Base-by-base conservation (phyloP, 1,140 invertebrate species). In the Proctacanthus coquilletti region DNA sequence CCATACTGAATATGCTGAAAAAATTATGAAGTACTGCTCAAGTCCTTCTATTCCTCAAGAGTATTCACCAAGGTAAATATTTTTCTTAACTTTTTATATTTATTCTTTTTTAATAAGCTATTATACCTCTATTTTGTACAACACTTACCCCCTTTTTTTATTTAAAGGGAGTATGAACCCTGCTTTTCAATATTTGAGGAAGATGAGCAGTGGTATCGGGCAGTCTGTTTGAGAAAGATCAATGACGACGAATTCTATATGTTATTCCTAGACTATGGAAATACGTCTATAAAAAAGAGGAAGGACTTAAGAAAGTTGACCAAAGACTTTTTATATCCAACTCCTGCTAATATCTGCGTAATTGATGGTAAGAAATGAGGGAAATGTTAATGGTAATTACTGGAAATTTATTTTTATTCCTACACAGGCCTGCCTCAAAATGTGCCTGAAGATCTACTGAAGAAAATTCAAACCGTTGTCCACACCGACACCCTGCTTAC, bases 181-280 rank as follows among this genome's bases (percentile, higher is more conserved):
- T 42, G 40, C 23, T 27, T 42, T 17, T 29, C 35, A 2, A 20
- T 42, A n/a, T 42, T 38, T 20, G 35, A 21, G 10, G 40, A 32
- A 4, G 40, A 42, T 23, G 21, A 31, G 10, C 14, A 33, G 21
- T 42, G 40, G 40, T 42, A 42, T 34, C 27, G 40, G 18, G 40
- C 40, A 2, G 4, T 37, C 3, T 42, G 40, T 11, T 15, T 38
- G 1, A 21, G 34, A 14, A 4, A 13, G 1, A 18, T 25, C 14
- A 14, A 31, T n/a, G 31, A 42, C 31, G 40, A 34, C 18, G 18
- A 4, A 11, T 37, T 14, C 35, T 21, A 30, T 21, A 21, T 42
- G 3, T 19, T 37, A 18, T 42, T 42, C 31, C 10, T 42, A 11
- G 40, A 42, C 11, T 42, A 42, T 33, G 40, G 40, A 3, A 42